Conservation (phyloP, 2,797 vertebrate species). For the Dipus sagitta region DNA sequence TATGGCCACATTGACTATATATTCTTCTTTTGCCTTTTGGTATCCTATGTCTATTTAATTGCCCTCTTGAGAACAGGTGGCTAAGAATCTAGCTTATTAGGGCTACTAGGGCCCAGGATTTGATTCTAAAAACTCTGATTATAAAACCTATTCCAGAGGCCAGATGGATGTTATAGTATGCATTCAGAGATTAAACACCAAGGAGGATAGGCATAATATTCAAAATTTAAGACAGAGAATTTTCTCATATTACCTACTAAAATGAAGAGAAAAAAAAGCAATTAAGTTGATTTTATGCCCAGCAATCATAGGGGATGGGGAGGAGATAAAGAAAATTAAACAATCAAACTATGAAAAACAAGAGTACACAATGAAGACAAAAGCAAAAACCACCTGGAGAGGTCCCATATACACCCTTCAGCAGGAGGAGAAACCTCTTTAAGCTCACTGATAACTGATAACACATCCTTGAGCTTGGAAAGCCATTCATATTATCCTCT, state of each 20-base stretch:
- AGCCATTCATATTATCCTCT: not conserved
- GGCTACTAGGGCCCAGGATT: no score
- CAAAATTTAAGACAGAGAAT: not conserved
- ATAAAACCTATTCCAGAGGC: no score
- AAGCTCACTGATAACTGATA: not conserved
- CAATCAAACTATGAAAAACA: not conserved
- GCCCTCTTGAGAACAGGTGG: no score
- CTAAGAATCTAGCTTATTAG: no score
- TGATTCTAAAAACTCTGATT: no score
- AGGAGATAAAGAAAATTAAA: not conserved
- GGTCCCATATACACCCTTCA: not conserved
- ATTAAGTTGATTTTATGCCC: not conserved
- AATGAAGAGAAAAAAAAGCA: not conserved
- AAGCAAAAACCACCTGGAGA: not conserved
- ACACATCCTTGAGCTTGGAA: not conserved
- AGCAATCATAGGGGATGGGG: not conserved
- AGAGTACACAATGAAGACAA: not conserved
- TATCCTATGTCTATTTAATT: no score
- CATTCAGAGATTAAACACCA: not conserved
- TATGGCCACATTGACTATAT: no score
- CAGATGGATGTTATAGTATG: not conserved
- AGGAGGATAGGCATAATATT: not conserved
- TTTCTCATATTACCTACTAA: not conserved
- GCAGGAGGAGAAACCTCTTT: not conserved
- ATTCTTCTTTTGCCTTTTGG: no score